Evolutionary conservation across 2,888 invertebrate species (phyloP).

Genomic region (Siphlonurus alternatus): DNA sequence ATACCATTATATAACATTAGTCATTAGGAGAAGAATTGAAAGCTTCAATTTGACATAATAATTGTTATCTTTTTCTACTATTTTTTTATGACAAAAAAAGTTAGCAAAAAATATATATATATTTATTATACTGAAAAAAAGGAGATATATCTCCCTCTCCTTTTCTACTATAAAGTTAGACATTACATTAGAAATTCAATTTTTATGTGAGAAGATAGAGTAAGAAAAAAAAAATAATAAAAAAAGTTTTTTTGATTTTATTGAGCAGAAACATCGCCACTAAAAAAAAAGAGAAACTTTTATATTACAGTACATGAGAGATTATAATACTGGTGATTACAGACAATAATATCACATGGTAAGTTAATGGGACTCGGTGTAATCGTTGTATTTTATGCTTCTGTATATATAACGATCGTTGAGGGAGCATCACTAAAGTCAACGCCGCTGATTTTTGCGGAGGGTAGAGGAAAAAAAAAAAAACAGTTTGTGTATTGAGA

Average conservation of each 20-base stretch:
- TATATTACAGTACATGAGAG: neutral
- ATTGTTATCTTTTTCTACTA: too few species aligned
- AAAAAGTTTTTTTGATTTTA: conserved; percentile 1
- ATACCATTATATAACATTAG: too few species aligned
- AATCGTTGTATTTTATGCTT: too few species aligned
- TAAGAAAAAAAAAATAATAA: neutral
- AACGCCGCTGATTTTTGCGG: neutral
- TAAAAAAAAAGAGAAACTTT: neutral
- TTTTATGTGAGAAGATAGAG: conserved; percentile 3
- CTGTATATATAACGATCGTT: neutral
- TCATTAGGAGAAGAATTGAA: too few species aligned
- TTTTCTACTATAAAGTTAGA: too few species aligned
- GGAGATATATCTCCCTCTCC: too few species aligned
- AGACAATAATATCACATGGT: neutral
- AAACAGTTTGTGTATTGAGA: too few species aligned
- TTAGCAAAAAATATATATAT: too few species aligned
- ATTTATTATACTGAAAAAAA: too few species aligned
- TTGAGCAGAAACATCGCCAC: conserved; percentile 1
- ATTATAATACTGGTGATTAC: neutral
- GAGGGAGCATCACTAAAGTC: neutral
- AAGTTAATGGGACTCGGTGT: neutral
- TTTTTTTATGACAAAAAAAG: too few species aligned
- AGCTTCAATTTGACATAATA: too few species aligned
- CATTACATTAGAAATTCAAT: neutral
- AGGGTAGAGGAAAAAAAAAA: neutral